These are phyloP conservation scores for Antechinus stuartii DNA, from an alignment of 2,113 vertebrate species.

Conservation along the genomic window DNA sequence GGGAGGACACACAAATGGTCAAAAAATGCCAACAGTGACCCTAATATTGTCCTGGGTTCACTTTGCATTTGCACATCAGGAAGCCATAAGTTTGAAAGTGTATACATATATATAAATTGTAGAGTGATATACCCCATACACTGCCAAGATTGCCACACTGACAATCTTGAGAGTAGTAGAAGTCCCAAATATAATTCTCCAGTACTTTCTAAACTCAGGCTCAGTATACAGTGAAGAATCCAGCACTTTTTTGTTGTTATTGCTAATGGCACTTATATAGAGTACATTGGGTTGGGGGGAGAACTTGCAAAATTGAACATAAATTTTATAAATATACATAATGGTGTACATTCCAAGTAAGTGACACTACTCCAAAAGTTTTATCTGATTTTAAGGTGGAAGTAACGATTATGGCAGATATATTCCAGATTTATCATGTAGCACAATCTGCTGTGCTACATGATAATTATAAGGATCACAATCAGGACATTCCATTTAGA, in stretches of 20 bases:
- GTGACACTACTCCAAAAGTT: slow-evolving; percentile 67
- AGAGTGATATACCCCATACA: not conserved
- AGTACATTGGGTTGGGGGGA: slow-evolving; percentile 32
- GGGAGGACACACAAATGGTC: slow-evolving; percentile 45
- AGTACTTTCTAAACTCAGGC: not conserved
- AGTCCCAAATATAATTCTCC: slow-evolving; percentile 13
- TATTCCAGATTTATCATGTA: not conserved
- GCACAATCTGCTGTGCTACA: slow-evolving; percentile 60
- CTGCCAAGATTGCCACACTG: not conserved
- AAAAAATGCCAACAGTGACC: slow-evolving; percentile 71
- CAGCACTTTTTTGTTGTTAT: not conserved
- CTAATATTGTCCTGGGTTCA: slow-evolving; percentile 58
- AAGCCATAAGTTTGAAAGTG: not conserved
- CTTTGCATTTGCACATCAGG: slow-evolving; percentile 8
- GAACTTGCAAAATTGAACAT: slow-evolving; percentile 49
- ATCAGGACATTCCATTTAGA: slow-evolving; percentile 68
- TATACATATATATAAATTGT: not conserved
- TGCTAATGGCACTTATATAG: not conserved
- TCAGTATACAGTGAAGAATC: not conserved
- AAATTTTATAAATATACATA: slow-evolving; percentile 38
- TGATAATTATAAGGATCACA: slow-evolving; percentile 69
- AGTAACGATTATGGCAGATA: slow-evolving; percentile 59
- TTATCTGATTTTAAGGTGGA: slow-evolving; percentile 58
- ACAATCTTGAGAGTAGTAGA: slow-evolving; percentile 30
- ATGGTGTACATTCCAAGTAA: slow-evolving; percentile 55